Evolutionary conservation across 2,113 vertebrate genomes (phyloP).

Genomic region (Crocuta crocuta): DNA sequence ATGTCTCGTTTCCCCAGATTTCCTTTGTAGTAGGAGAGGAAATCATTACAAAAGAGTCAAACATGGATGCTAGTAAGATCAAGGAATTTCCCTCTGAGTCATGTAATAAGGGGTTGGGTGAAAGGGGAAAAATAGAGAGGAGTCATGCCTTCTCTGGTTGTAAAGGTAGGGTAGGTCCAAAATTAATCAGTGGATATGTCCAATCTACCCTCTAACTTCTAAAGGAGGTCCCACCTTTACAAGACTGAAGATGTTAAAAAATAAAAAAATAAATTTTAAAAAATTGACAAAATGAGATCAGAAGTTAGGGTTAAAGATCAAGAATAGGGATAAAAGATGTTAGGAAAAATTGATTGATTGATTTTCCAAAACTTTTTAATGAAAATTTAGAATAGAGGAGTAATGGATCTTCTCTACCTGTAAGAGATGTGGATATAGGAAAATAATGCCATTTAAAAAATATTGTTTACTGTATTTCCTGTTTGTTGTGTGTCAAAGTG

Average conservation of each 20-base stretch:
- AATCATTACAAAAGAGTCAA: conserved; percentile 4
- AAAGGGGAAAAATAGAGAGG: neutral
- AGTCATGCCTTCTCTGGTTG: neutral
- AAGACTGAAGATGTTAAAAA: neutral
- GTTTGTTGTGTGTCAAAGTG: neutral
- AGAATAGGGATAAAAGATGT: neutral
- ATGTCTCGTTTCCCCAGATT: neutral
- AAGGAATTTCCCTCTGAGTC: neutral
- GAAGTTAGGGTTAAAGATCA: neutral
- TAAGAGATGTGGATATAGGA: neutral
- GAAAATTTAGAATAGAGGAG: neutral
- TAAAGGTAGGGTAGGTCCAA: neutral
- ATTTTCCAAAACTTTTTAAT: neutral
- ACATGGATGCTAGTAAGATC: neutral
- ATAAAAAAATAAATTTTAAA: neutral
- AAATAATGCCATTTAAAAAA: neutral
- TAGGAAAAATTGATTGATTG: neutral
- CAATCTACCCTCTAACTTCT: neutral
- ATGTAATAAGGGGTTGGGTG: neutral
- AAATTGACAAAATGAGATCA: neutral
- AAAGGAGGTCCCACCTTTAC: neutral
- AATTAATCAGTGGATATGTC: neutral
- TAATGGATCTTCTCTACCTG: neutral
- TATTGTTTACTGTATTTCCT: neutral
- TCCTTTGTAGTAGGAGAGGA: neutral